These are phyloP conservation scores for Drepanosiphum platanoidis DNA, from an alignment of 2,888 invertebrate species.

Conservation along the genomic window DNA sequence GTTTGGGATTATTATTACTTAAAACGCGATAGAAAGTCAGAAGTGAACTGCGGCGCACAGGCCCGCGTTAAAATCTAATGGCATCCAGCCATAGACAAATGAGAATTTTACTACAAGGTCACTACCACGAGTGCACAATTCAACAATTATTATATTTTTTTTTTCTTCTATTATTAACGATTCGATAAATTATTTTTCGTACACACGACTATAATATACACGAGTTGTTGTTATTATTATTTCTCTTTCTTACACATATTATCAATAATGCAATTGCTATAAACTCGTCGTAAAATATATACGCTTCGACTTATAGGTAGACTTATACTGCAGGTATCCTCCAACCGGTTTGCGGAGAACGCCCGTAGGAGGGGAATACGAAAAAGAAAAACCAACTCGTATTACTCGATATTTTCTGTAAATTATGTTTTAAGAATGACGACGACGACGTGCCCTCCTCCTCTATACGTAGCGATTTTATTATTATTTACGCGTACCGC, in stretches of 20 bases:
- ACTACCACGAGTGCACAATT: neutral
- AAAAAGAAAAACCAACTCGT: neutral
- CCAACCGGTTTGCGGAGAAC: neutral
- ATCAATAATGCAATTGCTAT: neutral
- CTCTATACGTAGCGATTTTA: slow-evolving; percentile 29
- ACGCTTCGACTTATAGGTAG: too few relatives aligned
- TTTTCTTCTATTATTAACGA: neutral
- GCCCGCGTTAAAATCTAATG: neutral
- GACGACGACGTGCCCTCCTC: too few relatives aligned
- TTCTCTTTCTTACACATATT: neutral
- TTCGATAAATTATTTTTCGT: too few relatives aligned
- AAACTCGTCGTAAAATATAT: neutral
- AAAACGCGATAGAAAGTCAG: too few relatives aligned
- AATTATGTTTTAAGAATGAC: slow-evolving; percentile 47
- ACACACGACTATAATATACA: too few relatives aligned
- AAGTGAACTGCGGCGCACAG: too few relatives aligned
- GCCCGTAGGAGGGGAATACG: neutral
- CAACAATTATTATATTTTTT: neutral
- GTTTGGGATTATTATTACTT: too few relatives aligned
- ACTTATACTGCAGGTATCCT: neutral
- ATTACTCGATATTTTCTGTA: slow-evolving; percentile 25
- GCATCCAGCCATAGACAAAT: neutral
- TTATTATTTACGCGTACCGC: slow-evolving; percentile 14
- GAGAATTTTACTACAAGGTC: neutral
- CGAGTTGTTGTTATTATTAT: neutral